Evolutionary conservation across 2,113 vertebrate species (phyloP), one percentile per base, ranked within the genome.

Genomic region (Aspidoscelis tigris): DNA sequence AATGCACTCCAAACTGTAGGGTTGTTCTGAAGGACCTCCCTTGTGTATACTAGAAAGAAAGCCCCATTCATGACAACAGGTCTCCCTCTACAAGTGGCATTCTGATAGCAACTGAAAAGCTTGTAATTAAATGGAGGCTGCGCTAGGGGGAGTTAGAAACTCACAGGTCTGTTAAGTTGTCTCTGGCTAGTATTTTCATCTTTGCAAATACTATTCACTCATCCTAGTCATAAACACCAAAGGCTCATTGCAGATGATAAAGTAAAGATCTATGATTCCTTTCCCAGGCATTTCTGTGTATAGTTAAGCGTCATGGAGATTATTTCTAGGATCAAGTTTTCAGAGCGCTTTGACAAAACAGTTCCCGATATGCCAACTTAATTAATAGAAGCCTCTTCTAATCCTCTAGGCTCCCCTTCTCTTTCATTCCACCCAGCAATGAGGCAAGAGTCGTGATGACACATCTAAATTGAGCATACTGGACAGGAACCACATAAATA

Each of bases 141-240:
- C 81, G 83, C 81, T 33, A 79, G 86, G 83, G 76, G 86, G 76
- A 66, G 33, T 24, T 53, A 5, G 26, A 74, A 10, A 22, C 24
- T 33, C 65, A 70, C 18, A 6, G 10, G 4, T 43, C 21, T 1
- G 33, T 24, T 55, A 55, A 64, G 7, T 24, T 58, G 1, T 44
- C 55, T 64, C 43, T 73, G 21, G 5, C 21, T 12, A 5, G 2
- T 71, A 21, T 81, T 26, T 69, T 14, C 16, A 53, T 58, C 33
- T 41, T 50, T 69, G 70, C 18, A 55, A 79, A 33, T 22, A 41
- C 26, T 11, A 61, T 12, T 10, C 70, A 74, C 24, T 18, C 47
- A 61, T 11, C 58, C 50, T 20, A 58, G 50, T 39, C 39, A n/a
- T 70, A 65, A 43, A 16, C 65, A 70, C 14, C 22, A 61, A 84